These are phyloP conservation scores for Pissodes strobi DNA, from an alignment of 1,140 invertebrate genomes.

Conservation along the genomic window DNA sequence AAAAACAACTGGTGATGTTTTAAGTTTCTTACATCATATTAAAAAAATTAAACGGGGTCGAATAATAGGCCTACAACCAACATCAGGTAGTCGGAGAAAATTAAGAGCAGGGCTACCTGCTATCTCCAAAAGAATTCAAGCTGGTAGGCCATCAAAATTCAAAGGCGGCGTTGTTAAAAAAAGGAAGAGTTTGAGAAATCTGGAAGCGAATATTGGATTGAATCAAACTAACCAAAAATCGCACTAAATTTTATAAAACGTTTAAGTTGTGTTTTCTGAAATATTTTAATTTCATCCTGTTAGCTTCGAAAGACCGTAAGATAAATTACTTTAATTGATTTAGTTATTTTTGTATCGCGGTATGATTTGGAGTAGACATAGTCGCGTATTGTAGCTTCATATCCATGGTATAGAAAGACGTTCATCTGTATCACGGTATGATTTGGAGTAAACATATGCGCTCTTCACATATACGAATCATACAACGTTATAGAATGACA, in stretches of 20 bases:
- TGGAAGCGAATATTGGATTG: constrained; percentile 3
- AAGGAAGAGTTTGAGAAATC: constrained; percentile 18
- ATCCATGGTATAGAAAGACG: constrained; percentile 12
- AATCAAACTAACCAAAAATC: constrained; percentile 25
- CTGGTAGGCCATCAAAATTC: constrained; percentile 12
- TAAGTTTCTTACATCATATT: constrained; percentile 9
- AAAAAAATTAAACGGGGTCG: constrained; percentile 6
- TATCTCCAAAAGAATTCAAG: constrained; percentile 9
- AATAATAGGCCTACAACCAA: constrained; percentile 11
- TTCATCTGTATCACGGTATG: constrained; percentile 16
- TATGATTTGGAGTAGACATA: constrained; percentile 17
- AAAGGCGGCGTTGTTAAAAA: constrained; percentile 10
- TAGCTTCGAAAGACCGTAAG: neutral
- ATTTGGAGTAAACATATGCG: constrained; percentile 13
- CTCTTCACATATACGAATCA: neutral
- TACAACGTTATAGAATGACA: no score
- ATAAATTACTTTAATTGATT: neutral
- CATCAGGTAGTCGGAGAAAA: constrained; percentile 21
- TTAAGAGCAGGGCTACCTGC: constrained; percentile 1
- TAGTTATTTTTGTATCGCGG: neutral
- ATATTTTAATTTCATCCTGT: neutral
- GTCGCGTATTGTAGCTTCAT: constrained; percentile 1
- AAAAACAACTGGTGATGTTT: constrained; percentile 17
- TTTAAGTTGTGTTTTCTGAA: constrained; percentile 3
- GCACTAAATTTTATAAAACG: constrained; percentile 2